phyloP scores from a whole-genome alignment of 1,140 invertebrate species.

The Dysdera silvatica region DNA sequence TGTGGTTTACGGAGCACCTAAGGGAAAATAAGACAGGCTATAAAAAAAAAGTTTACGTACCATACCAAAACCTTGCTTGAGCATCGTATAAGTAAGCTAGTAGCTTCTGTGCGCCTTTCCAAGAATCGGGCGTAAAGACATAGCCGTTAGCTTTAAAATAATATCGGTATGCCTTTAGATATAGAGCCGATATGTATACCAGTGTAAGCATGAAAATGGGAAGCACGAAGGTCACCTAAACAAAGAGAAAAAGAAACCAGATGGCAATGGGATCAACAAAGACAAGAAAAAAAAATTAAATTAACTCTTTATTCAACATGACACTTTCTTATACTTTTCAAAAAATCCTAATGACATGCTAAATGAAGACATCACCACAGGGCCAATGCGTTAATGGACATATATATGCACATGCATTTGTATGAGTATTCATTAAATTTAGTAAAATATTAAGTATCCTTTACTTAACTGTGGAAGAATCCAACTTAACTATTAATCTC shows the following conservation, averaged over 20 bases:
- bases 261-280: background rate
- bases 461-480: background rate
- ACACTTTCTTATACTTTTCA: too few relatives aligned
- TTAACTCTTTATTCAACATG: too few relatives aligned
- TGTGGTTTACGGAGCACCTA: too few relatives aligned
- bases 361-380: background rate
- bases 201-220: slow-evolving; percentile 16
- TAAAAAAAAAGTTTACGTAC: slow-evolving; percentile 49
- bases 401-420: background rate
- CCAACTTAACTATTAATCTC: background rate
- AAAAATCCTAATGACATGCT: too few relatives aligned
- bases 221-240: slow-evolving; percentile 14
- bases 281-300: too few relatives aligned
- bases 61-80: slow-evolving; percentile 90
- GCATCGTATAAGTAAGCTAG: slow-evolving; percentile 86
- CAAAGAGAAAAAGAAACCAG: background rate
- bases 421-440: background rate
- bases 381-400: background rate
- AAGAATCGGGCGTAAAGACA: slow-evolving; percentile 40
- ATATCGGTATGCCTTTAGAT: slow-evolving; percentile 24
- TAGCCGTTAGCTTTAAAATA: slow-evolving; percentile 26
- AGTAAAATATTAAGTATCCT: background rate
- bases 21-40: too few relatives aligned
- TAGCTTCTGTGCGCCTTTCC: slow-evolving; percentile 69
- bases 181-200: slow-evolving; percentile 23